Evolutionary conservation across 2,797 vertebrate genomes (phyloP).

Genomic region (Anguilla obscura): DNA sequence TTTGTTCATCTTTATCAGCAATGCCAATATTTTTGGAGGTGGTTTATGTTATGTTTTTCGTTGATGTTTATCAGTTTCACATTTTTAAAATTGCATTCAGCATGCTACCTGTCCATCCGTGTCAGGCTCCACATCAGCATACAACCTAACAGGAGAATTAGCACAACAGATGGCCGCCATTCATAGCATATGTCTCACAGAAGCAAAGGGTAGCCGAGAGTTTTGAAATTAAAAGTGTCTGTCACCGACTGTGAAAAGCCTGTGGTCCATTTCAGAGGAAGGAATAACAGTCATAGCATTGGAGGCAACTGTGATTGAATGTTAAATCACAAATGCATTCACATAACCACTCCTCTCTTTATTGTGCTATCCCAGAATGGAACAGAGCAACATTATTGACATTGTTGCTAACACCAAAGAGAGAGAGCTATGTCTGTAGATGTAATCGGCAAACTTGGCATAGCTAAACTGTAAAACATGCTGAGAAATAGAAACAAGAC

Average conservation of each 20-base stretch:
- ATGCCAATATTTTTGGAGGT: no score
- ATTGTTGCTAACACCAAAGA: neutral
- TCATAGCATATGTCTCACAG: neutral
- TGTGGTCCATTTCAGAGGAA: neutral
- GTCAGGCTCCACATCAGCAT: neutral
- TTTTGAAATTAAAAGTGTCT: neutral
- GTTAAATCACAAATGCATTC: neutral
- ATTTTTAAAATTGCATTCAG: neutral
- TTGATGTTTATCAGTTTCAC: no score
- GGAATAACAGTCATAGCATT: neutral
- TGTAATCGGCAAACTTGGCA: no score
- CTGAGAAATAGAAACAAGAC: neutral
- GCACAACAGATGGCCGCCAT: neutral
- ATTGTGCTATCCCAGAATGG: neutral
- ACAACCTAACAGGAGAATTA: neutral
- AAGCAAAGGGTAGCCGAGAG: neutral
- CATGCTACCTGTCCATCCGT: neutral
- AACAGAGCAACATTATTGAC: neutral
- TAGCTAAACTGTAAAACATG: neutral
- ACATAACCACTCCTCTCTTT: neutral
- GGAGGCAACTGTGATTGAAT: neutral
- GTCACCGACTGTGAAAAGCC: neutral
- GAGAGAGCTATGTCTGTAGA: neutral
- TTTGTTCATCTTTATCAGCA: no score
- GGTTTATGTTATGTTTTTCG: no score